Evolutionary conservation across 2,888 invertebrate species (phyloP).

Genomic region (Protonemura montana): DNA sequence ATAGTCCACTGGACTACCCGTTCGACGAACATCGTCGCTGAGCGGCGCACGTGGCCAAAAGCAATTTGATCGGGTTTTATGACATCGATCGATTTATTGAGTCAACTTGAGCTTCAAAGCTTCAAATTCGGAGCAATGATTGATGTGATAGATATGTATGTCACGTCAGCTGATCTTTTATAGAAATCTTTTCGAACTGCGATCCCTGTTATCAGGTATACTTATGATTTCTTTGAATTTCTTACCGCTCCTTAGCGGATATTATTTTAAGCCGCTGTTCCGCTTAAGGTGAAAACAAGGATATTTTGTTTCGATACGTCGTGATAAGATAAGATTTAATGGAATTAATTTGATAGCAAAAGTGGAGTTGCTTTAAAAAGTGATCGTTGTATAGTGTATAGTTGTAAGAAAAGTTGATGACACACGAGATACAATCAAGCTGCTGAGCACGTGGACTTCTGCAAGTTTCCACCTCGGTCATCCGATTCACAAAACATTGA

Average conservation of each 20-base stretch:
- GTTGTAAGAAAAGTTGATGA: too few species aligned
- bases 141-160: not conserved
- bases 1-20: not conserved
- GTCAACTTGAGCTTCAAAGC: not conserved
- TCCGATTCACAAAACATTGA: not conserved
- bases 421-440: not conserved
- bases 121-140: not conserved
- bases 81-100: not conserved
- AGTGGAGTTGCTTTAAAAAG: too few species aligned
- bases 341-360: not conserved
- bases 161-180: not conserved
- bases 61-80: slow-evolving; percentile 4
- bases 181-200: not conserved
- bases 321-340: not conserved
- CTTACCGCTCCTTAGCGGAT: not conserved
- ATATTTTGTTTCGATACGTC: not conserved
- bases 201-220: not conserved
- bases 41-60: not conserved
- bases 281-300: not conserved
- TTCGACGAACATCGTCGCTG: not conserved
- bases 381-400: too few species aligned
- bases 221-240: not conserved
- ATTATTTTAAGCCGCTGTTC: not conserved
- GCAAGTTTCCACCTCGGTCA: not conserved
- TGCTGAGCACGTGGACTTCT: not conserved